Conservation (phyloP, 1,140 invertebrate species). For the Drosophila kurseongensis region DNA sequence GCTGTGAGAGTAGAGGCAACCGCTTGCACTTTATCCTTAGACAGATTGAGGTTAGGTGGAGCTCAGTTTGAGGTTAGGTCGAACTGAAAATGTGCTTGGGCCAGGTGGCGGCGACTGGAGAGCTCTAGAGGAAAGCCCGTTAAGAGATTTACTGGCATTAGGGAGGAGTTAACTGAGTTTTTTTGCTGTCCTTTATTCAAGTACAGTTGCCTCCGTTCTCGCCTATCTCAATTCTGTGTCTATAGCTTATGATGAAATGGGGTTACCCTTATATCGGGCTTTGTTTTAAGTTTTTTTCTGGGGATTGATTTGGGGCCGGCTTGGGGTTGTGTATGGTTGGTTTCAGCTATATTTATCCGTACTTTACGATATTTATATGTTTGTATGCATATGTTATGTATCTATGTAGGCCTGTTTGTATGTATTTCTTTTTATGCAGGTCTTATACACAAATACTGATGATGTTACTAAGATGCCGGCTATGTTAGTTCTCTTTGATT, state of each 20-base stretch:
- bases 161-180: background rate
- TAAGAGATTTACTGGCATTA: background rate
- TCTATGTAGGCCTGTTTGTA: slow-evolving; percentile 53
- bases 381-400: slow-evolving; percentile 59
- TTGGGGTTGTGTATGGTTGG: slow-evolving; percentile 15
- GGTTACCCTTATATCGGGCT: slow-evolving; percentile 41
- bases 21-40: slow-evolving; percentile 47
- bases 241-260: slow-evolving; percentile 58
- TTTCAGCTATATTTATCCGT: slow-evolving; percentile 44
- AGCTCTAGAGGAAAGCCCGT: slow-evolving; percentile 5
- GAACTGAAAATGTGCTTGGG: slow-evolving; percentile 31
- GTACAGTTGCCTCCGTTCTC: slow-evolving; percentile 37
- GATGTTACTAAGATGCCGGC: slow-evolving; percentile 65
- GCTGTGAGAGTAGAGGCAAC: slow-evolving; percentile 49
- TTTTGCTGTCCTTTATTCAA: background rate
- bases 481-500: slow-evolving; percentile 62
- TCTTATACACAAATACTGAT: slow-evolving; percentile 75
- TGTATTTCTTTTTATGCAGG: slow-evolving; percentile 67
- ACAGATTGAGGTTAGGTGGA: slow-evolving; percentile 63
- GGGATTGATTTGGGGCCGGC: slow-evolving; percentile 8
- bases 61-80: slow-evolving; percentile 25
- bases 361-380: slow-evolving; percentile 46
- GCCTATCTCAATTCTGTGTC: slow-evolving; percentile 21
- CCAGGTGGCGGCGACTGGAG: slow-evolving; percentile 23
- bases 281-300: slow-evolving; percentile 40